Percentiles rank a stretch among this genome's conserved stretches.
Evolutionary conservation across 2,888 invertebrate genomes (phyloP).

Genomic region (Chrysolina oricalcia): DNA sequence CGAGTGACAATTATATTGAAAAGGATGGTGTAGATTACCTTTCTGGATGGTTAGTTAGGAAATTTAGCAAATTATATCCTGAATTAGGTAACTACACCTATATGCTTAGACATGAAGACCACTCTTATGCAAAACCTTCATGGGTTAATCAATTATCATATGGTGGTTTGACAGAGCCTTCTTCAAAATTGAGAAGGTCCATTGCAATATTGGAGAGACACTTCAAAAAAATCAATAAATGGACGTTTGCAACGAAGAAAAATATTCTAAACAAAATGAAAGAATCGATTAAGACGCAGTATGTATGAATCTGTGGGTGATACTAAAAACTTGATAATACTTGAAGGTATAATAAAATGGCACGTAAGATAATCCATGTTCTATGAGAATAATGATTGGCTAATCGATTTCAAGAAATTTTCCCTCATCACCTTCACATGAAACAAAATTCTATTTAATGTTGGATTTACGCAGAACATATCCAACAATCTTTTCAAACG

Average conservation of each 20-base stretch:
- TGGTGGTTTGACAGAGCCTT: constrained; percentile 13
- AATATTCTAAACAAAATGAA: not conserved
- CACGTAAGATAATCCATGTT: too few species aligned
- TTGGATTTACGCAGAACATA: too few species aligned
- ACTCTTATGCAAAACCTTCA: constrained; percentile 15
- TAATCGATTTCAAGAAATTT: too few species aligned
- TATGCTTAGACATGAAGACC: not conserved
- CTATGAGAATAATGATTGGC: too few species aligned
- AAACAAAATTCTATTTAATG: too few species aligned
- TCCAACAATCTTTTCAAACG: too few species aligned
- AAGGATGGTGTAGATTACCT: not conserved
- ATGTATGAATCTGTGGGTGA: too few species aligned
- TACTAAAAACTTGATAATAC: too few species aligned
- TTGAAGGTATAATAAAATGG: too few species aligned
- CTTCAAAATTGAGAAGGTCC: not conserved
- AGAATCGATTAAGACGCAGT: too few species aligned
- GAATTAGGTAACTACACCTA: not conserved
- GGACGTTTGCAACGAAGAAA: not conserved
- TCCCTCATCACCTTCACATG: too few species aligned
- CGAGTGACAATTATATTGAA: not conserved
- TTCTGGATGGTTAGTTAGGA: constrained; percentile 7
- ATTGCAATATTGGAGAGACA: constrained; percentile 6
- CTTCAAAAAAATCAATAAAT: constrained; percentile 4
- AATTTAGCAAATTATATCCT: not conserved
- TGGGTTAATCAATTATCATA: not conserved